phyloP scores from a whole-genome alignment of 30 jellyfish, hydroid and myxozoan genomes.

The Nemopilema nomurai region DNA sequence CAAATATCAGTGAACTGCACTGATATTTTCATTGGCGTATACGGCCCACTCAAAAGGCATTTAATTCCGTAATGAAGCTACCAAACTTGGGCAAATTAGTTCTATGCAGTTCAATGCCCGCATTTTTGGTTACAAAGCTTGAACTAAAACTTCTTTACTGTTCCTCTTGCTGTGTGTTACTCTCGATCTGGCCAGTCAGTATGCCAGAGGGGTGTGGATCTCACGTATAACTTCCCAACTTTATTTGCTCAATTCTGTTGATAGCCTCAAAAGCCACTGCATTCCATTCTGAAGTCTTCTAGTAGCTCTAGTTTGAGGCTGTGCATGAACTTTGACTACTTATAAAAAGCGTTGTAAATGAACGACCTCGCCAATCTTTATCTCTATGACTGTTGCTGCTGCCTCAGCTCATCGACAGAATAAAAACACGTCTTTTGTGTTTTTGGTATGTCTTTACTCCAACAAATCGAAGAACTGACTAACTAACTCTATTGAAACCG shows the following conservation, averaged over 20 bases:
- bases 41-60: constrained; percentile 46
- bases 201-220: background rate
- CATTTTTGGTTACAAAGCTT: background rate
- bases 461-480: too few relatives aligned
- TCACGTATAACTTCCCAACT: background rate
- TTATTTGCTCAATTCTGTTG: background rate
- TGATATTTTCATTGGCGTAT: constrained; percentile 24
- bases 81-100: constrained; percentile 27
- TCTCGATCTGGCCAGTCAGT: background rate
- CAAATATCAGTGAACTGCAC: constrained; percentile 60
- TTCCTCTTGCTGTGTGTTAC: background rate
- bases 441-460: too few relatives aligned
- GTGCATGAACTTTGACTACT: too few relatives aligned
- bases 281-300: background rate
- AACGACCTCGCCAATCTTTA: too few relatives aligned
- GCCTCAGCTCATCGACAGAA: too few relatives aligned
- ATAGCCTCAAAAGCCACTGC: background rate
- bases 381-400: too few relatives aligned
- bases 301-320: too few relatives aligned
- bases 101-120: constrained; percentile 28
- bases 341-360: too few relatives aligned
- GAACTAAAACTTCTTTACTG: background rate
- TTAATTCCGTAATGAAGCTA: constrained; percentile 43
- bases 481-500: too few relatives aligned
- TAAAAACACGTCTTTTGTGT: too few relatives aligned